Conservation (phyloP, 2,888 invertebrate genomes). For the Hermodice carunculata region DNA sequence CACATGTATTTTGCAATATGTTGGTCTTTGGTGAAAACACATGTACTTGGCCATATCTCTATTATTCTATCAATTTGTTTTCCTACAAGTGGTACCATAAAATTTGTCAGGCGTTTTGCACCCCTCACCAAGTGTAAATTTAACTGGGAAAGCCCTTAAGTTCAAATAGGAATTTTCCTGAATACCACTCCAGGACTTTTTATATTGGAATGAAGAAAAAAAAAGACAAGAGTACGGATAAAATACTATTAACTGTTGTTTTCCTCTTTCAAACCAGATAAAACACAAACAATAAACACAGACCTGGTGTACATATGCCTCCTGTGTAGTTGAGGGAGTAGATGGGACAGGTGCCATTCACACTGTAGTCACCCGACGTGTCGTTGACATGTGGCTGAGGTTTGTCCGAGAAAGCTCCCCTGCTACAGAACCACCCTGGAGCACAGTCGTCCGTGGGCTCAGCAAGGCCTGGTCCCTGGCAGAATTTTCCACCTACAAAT, state of each 20-base stretch:
- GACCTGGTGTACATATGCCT: conserved; percentile 62
- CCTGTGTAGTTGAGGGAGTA: conserved; percentile 64
- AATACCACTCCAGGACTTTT: too few species aligned
- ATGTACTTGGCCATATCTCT: too few species aligned
- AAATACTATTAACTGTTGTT: not conserved
- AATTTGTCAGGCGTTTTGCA: too few species aligned
- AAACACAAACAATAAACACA: conserved; percentile 12
- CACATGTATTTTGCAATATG: too few species aligned
- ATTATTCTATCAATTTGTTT: too few species aligned
- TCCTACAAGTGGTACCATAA: too few species aligned
- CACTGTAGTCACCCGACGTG: conserved; percentile 43
- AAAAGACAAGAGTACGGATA: not conserved
- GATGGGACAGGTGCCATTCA: conserved; percentile 55
- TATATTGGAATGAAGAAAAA: not conserved
- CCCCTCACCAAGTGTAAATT: too few species aligned
- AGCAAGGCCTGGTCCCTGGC: conserved; percentile 55
- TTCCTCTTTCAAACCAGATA: not conserved
- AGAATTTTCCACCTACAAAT: conserved; percentile 63
- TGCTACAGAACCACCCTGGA: conserved; percentile 64
- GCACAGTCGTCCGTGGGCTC: conserved; percentile 61
- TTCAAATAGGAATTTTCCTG: too few species aligned
- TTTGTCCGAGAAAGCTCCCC: conserved; percentile 58
- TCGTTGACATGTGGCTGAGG: conserved; percentile 52
- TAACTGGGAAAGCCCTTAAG: too few species aligned
- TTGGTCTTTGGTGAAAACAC: too few species aligned